These are phyloP conservation scores for Wasmannia auropunctata DNA, from an alignment of 1,140 invertebrate genomes.

Conservation along the genomic window DNA sequence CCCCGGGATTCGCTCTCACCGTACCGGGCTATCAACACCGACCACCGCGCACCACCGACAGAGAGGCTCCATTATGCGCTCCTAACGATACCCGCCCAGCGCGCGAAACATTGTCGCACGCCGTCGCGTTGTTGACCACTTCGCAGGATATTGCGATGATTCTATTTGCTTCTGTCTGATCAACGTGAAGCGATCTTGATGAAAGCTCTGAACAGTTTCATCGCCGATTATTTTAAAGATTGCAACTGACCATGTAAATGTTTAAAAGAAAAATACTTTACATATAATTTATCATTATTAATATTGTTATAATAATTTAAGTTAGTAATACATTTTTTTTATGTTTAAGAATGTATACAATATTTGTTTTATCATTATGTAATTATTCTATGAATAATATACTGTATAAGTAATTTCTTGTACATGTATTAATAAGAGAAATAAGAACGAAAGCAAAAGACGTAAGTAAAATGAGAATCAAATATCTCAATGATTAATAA, in stretches of 20 bases:
- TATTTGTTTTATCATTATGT: neutral
- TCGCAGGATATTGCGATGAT: slow-evolving; percentile 14
- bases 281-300: neutral
- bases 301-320: neutral
- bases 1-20: slow-evolving; percentile 78
- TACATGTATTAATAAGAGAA: neutral
- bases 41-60: slow-evolving; percentile 76
- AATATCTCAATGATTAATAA: no score
- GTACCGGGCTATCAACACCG: slow-evolving; percentile 79
- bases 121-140: slow-evolving; percentile 1
- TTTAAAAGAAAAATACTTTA: neutral
- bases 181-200: neutral
- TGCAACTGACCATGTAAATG: neutral
- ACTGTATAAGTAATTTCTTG: neutral
- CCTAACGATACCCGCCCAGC: slow-evolving; percentile 66
- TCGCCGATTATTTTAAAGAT: slow-evolving; percentile 37
- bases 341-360: neutral
- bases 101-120: slow-evolving; percentile 55
- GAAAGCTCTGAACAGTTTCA: neutral
- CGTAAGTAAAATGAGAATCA: neutral
- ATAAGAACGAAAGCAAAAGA: neutral
- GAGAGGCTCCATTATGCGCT: slow-evolving; percentile 68
- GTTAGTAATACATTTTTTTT: neutral
- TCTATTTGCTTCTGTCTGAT: slow-evolving; percentile 7
- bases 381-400: neutral